Conservation (phyloP, 2,113 vertebrate species). For the Neotoma lepida region DNA sequence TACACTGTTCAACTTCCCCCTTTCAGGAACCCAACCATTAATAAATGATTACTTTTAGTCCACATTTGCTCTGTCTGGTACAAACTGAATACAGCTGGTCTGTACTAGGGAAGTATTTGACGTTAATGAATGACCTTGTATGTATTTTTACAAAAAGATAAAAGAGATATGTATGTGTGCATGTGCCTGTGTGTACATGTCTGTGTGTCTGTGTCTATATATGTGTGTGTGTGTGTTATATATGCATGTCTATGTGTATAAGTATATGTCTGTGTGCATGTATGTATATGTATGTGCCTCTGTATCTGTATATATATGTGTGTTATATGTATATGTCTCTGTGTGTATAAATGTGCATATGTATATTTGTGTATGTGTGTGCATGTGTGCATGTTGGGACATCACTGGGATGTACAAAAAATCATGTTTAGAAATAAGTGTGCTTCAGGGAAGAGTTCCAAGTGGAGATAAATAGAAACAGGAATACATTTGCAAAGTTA, state of each 20-base stretch:
- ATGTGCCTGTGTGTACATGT: no score
- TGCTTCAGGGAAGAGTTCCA: background rate
- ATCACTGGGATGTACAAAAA: background rate
- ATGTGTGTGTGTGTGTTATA: background rate
- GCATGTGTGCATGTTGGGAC: background rate
- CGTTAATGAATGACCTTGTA: background rate
- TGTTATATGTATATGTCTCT: background rate
- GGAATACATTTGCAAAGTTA: slow-evolving; percentile 38
- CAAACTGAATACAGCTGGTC: background rate
- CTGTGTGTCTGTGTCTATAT: background rate
- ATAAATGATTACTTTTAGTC: slow-evolving; percentile 11
- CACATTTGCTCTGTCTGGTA: background rate
- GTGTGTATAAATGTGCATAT: background rate
- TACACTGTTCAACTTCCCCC: background rate
- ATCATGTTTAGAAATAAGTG: background rate
- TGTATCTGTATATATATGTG: background rate
- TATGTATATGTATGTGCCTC: background rate
- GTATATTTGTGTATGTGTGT: background rate
- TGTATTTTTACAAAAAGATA: background rate
- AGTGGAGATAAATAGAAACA: background rate
- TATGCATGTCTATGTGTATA: background rate
- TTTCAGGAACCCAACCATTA: slow-evolving; percentile 16
- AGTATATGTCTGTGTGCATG: background rate
- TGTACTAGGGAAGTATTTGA: background rate
- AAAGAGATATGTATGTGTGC: background rate